A percentile compares a stretch with the other conserved stretches of the same genome.
These are phyloP conservation scores for Leptinotarsa texana DNA, from an alignment of 1,140 invertebrate species.

Conservation along the genomic window DNA sequence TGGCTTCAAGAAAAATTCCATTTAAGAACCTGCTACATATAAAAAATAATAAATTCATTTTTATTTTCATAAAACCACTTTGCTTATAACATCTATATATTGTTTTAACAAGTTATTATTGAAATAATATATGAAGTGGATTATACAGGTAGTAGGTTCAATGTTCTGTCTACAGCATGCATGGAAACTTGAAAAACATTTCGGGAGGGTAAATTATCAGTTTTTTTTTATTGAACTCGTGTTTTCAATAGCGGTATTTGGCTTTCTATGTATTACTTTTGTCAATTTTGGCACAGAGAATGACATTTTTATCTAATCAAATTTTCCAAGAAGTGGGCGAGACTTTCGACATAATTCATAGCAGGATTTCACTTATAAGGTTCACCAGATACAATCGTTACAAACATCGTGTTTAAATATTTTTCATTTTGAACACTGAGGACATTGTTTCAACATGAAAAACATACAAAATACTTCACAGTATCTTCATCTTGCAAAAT, in stretches of 20 bases:
- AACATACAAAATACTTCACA: too few relatives aligned
- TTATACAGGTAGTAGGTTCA: background rate
- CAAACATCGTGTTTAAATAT: too few relatives aligned
- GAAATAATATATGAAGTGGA: slow-evolving; percentile 9
- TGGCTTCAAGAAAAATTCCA: background rate
- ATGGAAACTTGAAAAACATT: background rate
- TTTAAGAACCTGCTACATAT: background rate
- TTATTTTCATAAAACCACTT: background rate
- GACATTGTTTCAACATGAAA: too few relatives aligned
- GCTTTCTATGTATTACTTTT: too few relatives aligned
- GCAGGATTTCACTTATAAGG: too few relatives aligned
- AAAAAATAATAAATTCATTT: slow-evolving; percentile 18
- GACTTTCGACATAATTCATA: too few relatives aligned
- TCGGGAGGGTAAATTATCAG: background rate
- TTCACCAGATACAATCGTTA: too few relatives aligned
- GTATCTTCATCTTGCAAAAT: too few relatives aligned
- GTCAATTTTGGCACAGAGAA: too few relatives aligned
- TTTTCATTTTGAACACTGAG: too few relatives aligned
- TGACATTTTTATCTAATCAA: too few relatives aligned
- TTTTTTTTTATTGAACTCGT: background rate
- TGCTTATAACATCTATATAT: slow-evolving; percentile 17
- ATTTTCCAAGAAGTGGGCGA: too few relatives aligned
- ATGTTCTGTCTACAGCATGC: slow-evolving; percentile 7
- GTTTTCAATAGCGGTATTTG: background rate
- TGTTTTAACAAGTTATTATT: slow-evolving; percentile 12